Conservation (phyloP, 2,888 invertebrate species). For the Sericinus montela region DNA sequence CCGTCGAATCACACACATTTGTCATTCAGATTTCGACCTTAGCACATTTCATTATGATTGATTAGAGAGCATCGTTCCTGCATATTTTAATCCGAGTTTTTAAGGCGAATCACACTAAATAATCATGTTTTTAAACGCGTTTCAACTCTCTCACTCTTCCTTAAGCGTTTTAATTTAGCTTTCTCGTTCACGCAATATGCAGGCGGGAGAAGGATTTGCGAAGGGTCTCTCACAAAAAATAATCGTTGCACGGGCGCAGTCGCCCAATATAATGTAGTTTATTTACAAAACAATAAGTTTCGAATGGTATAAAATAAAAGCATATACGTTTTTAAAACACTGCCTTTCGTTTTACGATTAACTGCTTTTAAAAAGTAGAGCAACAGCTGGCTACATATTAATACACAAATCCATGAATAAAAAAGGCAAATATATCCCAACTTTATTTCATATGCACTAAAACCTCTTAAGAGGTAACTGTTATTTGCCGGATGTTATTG, state of each 20-base stretch:
- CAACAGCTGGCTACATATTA: no score
- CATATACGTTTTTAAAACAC: neutral
- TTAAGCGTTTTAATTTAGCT: neutral
- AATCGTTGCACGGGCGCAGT: slow-evolving; percentile 1
- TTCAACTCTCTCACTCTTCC: slow-evolving; percentile 5
- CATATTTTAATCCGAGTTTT: slow-evolving; percentile 6
- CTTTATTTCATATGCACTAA: no score
- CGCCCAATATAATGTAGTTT: neutral
- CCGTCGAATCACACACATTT: neutral
- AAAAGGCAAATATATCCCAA: no score
- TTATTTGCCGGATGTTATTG: no score
- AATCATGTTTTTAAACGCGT: slow-evolving; percentile 1
- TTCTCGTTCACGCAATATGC: slow-evolving; percentile 3
- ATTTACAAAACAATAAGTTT: neutral
- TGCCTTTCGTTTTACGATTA: neutral
- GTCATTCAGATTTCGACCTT: slow-evolving; percentile 9
- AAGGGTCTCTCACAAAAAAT: slow-evolving; percentile 10
- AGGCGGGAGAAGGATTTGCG: slow-evolving; percentile 1
- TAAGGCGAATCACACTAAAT: slow-evolving; percentile 9
- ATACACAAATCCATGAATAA: no score
- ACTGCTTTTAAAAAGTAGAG: no score
- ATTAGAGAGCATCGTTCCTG: neutral
- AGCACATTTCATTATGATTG: slow-evolving; percentile 1
- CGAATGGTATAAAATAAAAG: neutral
- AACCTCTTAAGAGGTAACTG: no score